Evolutionary conservation across 2,113 vertebrate genomes (phyloP), one percentile per base, ranked within the genome.

Genomic region (Petromus typicus): DNA sequence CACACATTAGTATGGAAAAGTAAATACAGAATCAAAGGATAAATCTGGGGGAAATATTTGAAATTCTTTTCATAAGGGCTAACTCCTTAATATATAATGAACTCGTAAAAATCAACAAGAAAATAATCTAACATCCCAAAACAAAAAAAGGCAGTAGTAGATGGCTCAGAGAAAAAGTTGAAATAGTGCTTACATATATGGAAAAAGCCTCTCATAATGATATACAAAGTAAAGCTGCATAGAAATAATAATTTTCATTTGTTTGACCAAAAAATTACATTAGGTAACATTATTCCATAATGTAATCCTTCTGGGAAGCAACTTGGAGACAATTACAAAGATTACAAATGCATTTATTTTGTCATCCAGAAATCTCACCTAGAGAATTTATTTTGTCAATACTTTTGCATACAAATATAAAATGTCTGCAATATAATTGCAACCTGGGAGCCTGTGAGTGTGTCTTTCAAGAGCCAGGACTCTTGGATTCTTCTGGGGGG

Each of bases 251-350:
- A 54, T 76, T 78, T 78, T 54, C 37, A 56, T 5, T 32, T 32
- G 16, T 45, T 43, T 51, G 30, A 79, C 10, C 57, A 76, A 71
- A 64, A 95, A 64, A 5, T 0, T 9, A 20, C 57, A 30, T 37
- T 54, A 54, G 2, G 37, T 30, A 59, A 89, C 16, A 78, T 7
- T 2, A 2, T 37, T 51, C 63, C 75, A 40, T 34, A 69, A 45
- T 34, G 20, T 12, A 80, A 20, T 1, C 12, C 12, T 37, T 40
- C 14, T 13, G 63, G 23, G 23, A 16, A 34, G 34, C 2, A 71
- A 83, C 40, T 82, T 89, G 61, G 40, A 96, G 82, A 51, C 18
- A 80, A 37, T 73, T 69, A 30, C 56, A 73, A 78, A 91, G n/a
- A 61, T 34, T 54, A 85, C 27, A 91, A 80, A 75, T 18, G 3